These are phyloP conservation scores for Vulpes vulpes DNA, from an alignment of 2,113 vertebrate species.

Conservation along the genomic window DNA sequence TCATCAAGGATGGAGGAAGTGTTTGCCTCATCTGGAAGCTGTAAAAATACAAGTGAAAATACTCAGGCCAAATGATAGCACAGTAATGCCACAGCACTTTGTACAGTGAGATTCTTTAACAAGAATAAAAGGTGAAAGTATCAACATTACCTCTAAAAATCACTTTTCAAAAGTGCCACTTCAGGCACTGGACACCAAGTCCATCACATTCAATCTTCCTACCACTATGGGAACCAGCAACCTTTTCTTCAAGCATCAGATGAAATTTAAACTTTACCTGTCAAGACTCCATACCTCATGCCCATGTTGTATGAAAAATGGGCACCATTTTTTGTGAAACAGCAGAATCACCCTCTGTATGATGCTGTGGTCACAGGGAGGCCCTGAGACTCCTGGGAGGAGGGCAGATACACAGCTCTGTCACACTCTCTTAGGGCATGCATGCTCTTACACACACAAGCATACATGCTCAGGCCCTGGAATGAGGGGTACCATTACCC, in stretches of 20 bases:
- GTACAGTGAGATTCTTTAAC: background rate
- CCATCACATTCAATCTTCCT: background rate
- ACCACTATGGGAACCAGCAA: background rate
- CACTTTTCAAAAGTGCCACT: background rate
- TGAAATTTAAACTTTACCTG: background rate
- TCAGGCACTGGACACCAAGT: background rate
- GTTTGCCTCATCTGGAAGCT: background rate
- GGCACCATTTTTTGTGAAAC: background rate
- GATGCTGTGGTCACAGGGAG: background rate
- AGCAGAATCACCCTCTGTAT: background rate
- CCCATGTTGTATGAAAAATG: background rate
- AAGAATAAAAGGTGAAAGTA: background rate
- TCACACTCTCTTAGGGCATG: fast-evolving
- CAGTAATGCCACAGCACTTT: background rate
- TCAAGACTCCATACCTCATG: no score
- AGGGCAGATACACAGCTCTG: background rate
- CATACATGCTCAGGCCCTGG: fast-evolving
- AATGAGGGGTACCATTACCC: background rate
- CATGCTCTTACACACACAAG: fast-evolving
- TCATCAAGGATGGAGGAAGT: background rate
- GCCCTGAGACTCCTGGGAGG: background rate
- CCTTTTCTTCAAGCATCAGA: background rate
- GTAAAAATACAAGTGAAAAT: background rate
- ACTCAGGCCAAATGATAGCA: background rate
- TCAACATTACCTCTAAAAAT: background rate